Evolutionary conservation across 2,888 invertebrate genomes (phyloP).

Genomic region (Trypoxylon attenuatum): DNA sequence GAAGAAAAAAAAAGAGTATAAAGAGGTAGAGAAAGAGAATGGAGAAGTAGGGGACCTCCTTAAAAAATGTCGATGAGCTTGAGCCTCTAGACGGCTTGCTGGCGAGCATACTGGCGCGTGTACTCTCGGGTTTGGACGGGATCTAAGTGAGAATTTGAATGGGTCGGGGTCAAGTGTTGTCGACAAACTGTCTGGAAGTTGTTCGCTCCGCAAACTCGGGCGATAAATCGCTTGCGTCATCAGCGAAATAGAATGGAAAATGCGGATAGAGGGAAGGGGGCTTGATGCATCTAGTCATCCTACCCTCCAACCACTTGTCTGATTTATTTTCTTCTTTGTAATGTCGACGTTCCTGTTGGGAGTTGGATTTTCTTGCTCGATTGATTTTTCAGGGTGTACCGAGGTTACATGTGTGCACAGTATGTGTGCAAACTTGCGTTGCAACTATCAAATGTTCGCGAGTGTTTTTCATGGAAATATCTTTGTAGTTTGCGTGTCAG

Average conservation of each 20-base stretch:
- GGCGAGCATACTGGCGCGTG: constrained; percentile 25
- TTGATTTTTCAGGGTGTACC: too few species aligned
- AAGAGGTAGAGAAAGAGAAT: not conserved
- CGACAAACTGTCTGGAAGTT: constrained; percentile 41
- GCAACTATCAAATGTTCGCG: too few species aligned
- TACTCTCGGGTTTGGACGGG: constrained; percentile 31
- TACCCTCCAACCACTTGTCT: not conserved
- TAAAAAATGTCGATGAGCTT: too few species aligned
- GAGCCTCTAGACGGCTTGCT: too few species aligned
- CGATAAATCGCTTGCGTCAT: constrained; percentile 30
- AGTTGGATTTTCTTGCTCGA: not conserved
- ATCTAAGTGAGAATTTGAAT: constrained; percentile 30
- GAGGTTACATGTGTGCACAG: too few species aligned
- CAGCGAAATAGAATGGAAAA: constrained; percentile 17
- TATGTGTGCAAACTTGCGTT: too few species aligned
- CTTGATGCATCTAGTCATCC: too few species aligned
- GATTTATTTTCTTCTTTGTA: too few species aligned
- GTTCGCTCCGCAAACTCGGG: constrained; percentile 27
- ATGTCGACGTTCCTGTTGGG: not conserved
- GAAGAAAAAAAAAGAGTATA: not conserved
- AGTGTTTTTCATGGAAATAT: too few species aligned
- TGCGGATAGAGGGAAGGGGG: too few species aligned
- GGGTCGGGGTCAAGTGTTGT: constrained; percentile 41
- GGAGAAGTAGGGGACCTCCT: too few species aligned
- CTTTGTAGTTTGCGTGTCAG: too few species aligned